Evolutionary conservation across 2,797 vertebrate species (phyloP).

Genomic region (Botia kubotai): DNA sequence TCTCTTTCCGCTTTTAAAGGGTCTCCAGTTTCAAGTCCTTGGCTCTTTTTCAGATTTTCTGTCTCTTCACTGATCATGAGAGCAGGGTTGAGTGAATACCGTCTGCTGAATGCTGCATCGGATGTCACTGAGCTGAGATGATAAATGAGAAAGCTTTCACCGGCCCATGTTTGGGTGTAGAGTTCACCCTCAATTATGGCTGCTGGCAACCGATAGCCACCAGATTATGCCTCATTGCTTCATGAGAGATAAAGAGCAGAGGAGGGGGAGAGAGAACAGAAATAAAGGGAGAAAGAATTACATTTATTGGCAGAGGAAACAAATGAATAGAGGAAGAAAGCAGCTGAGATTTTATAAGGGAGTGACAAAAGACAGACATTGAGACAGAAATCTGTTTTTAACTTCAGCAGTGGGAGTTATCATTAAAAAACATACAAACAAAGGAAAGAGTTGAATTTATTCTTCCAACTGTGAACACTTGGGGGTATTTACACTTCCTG

Average conservation of each 20-base stretch:
- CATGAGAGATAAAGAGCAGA: conserved; percentile 27
- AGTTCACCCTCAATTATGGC: conserved; percentile 49
- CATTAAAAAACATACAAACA: conserved; percentile 5
- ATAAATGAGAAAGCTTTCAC: conserved; percentile 50
- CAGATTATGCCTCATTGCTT: conserved; percentile 37
- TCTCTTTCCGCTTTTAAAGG: conserved; percentile 24
- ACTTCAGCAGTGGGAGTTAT: not conserved
- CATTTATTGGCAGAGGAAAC: conserved; percentile 18
- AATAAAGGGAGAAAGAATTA: not conserved
- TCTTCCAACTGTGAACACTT: not conserved
- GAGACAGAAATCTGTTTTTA: conserved; percentile 21
- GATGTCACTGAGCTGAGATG: conserved; percentile 44
- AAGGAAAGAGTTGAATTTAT: conserved; percentile 12
- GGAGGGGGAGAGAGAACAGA: not conserved
- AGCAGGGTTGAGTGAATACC: conserved; percentile 2
- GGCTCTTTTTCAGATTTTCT: conserved; percentile 11
- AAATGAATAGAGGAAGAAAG: conserved; percentile 25
- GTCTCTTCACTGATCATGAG: conserved; percentile 20
- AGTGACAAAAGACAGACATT: conserved; percentile 35
- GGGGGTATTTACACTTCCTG: not conserved
- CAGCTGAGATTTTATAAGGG: conserved; percentile 29
- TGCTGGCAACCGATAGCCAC: conserved; percentile 39
- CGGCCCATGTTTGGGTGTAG: conserved; percentile 32
- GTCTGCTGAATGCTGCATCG: conserved; percentile 31
- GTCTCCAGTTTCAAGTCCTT: conserved; percentile 45